Conservation (phyloP, 2,888 invertebrate genomes). For the Eustalomyia histrio region DNA sequence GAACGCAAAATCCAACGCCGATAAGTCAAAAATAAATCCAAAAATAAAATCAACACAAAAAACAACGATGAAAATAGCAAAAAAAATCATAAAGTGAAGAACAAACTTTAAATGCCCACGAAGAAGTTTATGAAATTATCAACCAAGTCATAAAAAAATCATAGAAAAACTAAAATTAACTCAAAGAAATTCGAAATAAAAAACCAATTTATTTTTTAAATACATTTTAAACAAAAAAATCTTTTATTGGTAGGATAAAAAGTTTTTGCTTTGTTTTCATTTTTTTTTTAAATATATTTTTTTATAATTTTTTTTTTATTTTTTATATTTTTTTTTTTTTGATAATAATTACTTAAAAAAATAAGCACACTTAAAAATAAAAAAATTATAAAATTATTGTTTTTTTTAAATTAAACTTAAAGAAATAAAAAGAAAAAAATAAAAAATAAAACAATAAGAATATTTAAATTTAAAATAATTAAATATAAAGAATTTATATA, state of each 20-base stretch:
- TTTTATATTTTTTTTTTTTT: conserved; percentile 31
- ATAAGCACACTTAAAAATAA: conserved; percentile 35
- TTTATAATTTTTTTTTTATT: conserved; percentile 26
- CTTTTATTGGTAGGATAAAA: conserved; percentile 45
- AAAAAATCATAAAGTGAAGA: background rate
- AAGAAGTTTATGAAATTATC: too few species aligned
- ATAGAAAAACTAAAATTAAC: conserved; percentile 60
- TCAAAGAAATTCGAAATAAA: conserved; percentile 36
- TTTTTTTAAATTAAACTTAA: conserved; percentile 58
- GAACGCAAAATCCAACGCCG: background rate
- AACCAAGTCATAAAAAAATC: conserved; percentile 6
- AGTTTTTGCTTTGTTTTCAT: conserved; percentile 58
- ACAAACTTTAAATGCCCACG: too few species aligned
- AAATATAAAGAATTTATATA: conserved; percentile 4
- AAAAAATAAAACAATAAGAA: conserved; percentile 8
- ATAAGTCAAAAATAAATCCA: background rate
- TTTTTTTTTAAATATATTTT: conserved; percentile 65
- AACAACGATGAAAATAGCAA: background rate
- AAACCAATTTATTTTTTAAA: conserved; percentile 57
- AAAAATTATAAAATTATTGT: too few species aligned
- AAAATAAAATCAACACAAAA: conserved; percentile 1
- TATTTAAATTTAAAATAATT: conserved; percentile 2
- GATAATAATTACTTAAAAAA: conserved; percentile 45
- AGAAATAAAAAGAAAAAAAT: conserved; percentile 60
- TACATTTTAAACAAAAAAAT: conserved; percentile 69